Base-by-base conservation (phyloP, 2,797 vertebrate species). In the Spinus pinus region DNA sequence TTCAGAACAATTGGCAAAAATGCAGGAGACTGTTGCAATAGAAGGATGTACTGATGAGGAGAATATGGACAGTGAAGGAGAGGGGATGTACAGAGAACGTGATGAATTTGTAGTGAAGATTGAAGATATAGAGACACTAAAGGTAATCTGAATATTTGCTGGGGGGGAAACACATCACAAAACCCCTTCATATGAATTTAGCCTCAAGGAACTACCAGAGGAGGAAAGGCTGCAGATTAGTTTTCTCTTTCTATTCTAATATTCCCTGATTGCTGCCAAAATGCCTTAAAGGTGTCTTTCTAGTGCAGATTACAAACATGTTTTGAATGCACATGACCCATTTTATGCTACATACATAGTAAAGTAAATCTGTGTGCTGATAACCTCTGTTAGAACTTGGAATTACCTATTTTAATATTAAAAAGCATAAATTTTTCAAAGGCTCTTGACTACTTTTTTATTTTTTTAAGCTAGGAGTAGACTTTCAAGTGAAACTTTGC, bases 31-130 rank as follows among this genome's bases (percentile, higher is more conserved):
- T 18, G 98, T 99, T 91, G 99, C 99, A 81, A 97, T 99, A 31
- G 99, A 99, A 97, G 99, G 99, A 58, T 98, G 98, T 93, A 99
- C 98, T 7, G 99, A 99, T 15, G 99, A 99, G 83, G 99, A 99
- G 88, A 98, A 99, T 44, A 98, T 97, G 1, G 99, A 99, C 98
- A 99, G 99, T 21, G 99, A 99, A 86, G 99, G 99, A 75, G 99
- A 99, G 97, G 99, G 99, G 82, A 99, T 99, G 98, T 99, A 99
- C 97, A 98, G 99, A 81, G 99, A 99, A 88, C 99, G 99, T 60
- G 99, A 99, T 72, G 99, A 99, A 97, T 99, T 99, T 97, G 99
- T 99, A 33, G 99, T 99, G 96, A 99, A 99, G 97, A 99, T 99
- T 85, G 99, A 99, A 98, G 99, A 99, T 81, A 99, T 99, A 67